Base-by-base conservation (phyloP, 2,888 invertebrate species). In the Lobophora halterata region DNA sequence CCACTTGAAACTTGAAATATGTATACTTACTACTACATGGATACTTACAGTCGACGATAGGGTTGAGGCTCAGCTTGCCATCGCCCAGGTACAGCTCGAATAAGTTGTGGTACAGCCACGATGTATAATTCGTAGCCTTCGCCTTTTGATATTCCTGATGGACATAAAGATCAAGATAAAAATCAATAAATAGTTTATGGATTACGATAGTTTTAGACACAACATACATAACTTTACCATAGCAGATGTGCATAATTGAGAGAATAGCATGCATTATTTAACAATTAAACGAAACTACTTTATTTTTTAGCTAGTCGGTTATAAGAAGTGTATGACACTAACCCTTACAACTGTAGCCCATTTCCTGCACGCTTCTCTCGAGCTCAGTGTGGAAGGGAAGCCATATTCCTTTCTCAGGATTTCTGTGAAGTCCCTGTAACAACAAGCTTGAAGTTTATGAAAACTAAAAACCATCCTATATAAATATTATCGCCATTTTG, bases 111-210 rank as follows among this genome's bases (percentile, higher is more conserved):
- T 87, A 87, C 19, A 85, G 61, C 85, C 86, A 87, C 1, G 69
- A 58, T 13, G 70, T 78, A 51, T 86, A 85, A 26, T 79, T 74
- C 0, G 82, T 82, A 1, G 86, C 86, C 38, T 79, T 78, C 0
- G 87, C 74, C 49, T 86, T 87, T 49, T 87, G 87, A 49, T 79
- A 87, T 30, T 85, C 85, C 87, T 87, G 52, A 37, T 0, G n/a
- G 9, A 7, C 4, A 18, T 13, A 8, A 17, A 45, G 37, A 36
- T 19, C 24, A 7, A 9, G n/a, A n/a, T n/a, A n/a, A n/a, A n/a
- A n/a, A n/a, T n/a, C n/a, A n/a, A n/a, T n/a, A n/a, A n/a, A n/a
- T n/a, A n/a, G n/a, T n/a, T n/a, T n/a, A n/a, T n/a, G n/a, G n/a
- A n/a, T n/a, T n/a, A n/a, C n/a, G n/a, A n/a, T n/a, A n/a, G n/a